Evolutionary conservation across 92 coral and sea anemone species (phyloP), one percentile per base, ranked within the genome.

Genomic region (Zoanthus gigantus): DNA sequence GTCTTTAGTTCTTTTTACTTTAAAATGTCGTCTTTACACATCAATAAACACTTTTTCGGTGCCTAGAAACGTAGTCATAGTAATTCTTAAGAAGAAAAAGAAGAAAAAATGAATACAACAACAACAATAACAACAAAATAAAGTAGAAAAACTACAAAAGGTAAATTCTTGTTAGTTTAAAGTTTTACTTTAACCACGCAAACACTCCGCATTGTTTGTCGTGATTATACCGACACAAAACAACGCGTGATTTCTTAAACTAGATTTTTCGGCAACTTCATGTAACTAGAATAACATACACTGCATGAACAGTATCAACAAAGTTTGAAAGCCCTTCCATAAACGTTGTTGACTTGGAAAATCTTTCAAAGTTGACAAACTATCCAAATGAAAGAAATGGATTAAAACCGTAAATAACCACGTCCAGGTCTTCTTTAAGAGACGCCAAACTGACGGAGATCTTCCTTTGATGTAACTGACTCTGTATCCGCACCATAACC

Each of bases 401-500:
- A 37, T 37, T 0, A 73, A 73, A 73, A 47, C 42, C 0, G 32
- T 29, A 8, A 18, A 47, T 7, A 75, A 75, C 16, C 79, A 46
- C 37, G n/a, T 44, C 1, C 9, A 29, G 31, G n/a, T 44, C 2
- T 1, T 16, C 7, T 3, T 12, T 74, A 46, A 10, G 61, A 75
- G 0, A 53, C 42, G 9, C 83, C 83, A 78, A 65, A 63, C 44
- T 78, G 83, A 50, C 72, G 73, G 65, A 89, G 92, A 77, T 92
- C 92, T 15, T 90, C 98, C 45, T 85, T 83, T 15, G 95, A 83
- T 17, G 89, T 94, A 50, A 91, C 83, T 13, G 87, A 88, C 52
- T 95, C 98, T 18, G 96, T 60, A 76, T 95, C 98, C 13, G 93
- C 98, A 72, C 90, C 87, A 88, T 95, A 95, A 3, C 98, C 98